Evolutionary conservation across 2,113 vertebrate species (phyloP), one percentile per base, ranked within the genome.

Genomic region (Halichoerus grypus): DNA sequence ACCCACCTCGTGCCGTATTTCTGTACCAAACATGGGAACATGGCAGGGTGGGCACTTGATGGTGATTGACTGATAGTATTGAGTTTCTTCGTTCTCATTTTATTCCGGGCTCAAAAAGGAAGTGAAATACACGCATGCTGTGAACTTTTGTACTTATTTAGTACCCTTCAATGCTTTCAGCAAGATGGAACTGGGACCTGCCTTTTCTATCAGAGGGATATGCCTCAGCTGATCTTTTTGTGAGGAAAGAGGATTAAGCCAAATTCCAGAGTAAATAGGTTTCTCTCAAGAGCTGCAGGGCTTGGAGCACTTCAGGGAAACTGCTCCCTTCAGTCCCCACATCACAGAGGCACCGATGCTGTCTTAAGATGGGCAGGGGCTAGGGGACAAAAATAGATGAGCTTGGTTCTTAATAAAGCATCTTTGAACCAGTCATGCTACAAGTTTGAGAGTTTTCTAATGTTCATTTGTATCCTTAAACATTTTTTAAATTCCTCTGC

Each of bases 41-140:
- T 26, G 74, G 53, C 42, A 61, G n/a, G 87, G 18, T n/a, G 81
- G 57, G 4, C 42, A 3, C 74, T 16, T 4, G 11, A n/a, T 24
- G 69, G 88, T 4, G 72, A 89, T 33, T 71, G 79, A n/a, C 42
- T 19, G 36, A 76, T 69, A 33, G 7, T 33, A 46, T 22, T 36
- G 5, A 91, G 31, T 57, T 65, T 92, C 82, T 96, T 69, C 21
- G 15, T n/a, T 80, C 26, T 93, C 49, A 31, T 80, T 87, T 77
- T 69, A 84, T 63, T 18, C 39, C 67, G 61, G 63, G 36, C 61
- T 96, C 51, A 57, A 42, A 82, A 55, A 81, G 42, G 59, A n/a
- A 81, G 59, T 16, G 39, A 91, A 93, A 33, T 10, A 61, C 55
- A 83, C 53, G 19, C 46, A 31, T 0, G 18, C n/a, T 77, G 55